Evolutionary conservation across 92 coral and sea anemone genomes (phyloP), one percentile per base, ranked within the genome.

Genomic region (Nematostella vectensis): DNA sequence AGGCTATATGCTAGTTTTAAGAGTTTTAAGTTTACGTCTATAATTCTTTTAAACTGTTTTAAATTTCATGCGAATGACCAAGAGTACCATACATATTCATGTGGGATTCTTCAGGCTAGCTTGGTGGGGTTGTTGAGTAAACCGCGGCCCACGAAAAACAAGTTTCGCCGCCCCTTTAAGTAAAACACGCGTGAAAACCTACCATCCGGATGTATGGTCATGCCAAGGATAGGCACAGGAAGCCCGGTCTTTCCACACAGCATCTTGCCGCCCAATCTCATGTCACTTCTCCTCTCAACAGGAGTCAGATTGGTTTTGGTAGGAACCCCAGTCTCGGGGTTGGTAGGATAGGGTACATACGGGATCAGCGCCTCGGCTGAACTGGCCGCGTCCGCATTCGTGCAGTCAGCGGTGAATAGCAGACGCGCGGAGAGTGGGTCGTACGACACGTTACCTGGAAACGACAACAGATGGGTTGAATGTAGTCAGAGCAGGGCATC

Each of bases 191-290:
- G n/a, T 33, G 8, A 33, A 67, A 50, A 57, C 74, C 98, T 89
- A 38, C 95, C 86, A 47, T 91, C 98, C 15, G 98, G 93, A 60
- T 91, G 98, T 28, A 91, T 91, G 37, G 98, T 91, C 81, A 91
- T 80, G 58, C 98, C 98, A 49, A 91, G 65, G 61, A 82, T 82
- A 38, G 98, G 98, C 47, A 72, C 98, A 63, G 81, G 83, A 19
- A 91, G 83, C 58, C 98, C 98, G 48, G 96, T 91, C 65, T 59
- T 81, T 2, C 96, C 89, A 65, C 94, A 88, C 25, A 74, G 77
- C 78, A 83, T 91, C 27, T 82, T 54, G 39, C 80, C 87, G 4
- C 72, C 80, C 25, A 79, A 48, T 65, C 89, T 68, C 82, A 91
- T 91, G 55, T 91, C 98, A 19, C 96, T 74, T 55, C 76, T 81